phyloP scores from a whole-genome alignment of 2,888 invertebrate genomes.

The Callinectes sapidus region DNA sequence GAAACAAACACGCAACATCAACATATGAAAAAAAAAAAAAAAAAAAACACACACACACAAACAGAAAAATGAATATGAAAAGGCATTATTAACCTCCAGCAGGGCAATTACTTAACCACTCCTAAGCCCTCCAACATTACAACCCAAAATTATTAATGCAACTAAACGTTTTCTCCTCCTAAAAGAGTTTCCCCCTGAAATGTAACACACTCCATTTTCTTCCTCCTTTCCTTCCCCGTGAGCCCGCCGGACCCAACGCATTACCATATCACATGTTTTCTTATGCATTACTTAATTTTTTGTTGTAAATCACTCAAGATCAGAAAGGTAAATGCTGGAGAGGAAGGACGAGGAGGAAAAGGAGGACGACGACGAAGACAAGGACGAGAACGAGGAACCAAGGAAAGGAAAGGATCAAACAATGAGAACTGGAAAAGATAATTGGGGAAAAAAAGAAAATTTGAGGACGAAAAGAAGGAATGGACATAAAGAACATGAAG shows the following conservation, averaged over 20 bases:
- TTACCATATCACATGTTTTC: conserved; percentile 7
- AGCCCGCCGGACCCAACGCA: background rate
- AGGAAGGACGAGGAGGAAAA: background rate
- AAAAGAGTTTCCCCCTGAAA: background rate
- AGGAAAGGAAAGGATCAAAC: background rate
- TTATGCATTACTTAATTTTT: conserved; percentile 6
- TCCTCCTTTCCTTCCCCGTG: background rate
- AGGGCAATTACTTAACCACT: background rate
- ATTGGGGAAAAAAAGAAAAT: no score
- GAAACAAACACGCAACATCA: no score
- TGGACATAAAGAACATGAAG: background rate
- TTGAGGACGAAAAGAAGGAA: no score
- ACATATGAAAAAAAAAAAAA: no score
- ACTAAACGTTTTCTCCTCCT: background rate
- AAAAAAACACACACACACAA: no score
- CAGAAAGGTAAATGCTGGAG: background rate
- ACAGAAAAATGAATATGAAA: no score
- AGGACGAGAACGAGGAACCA: background rate
- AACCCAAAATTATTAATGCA: background rate
- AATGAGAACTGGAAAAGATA: background rate
- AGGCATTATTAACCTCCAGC: background rate
- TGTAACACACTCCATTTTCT: background rate
- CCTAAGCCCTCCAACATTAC: background rate
- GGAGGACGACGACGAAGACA: background rate
- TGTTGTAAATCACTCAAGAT: conserved; percentile 3